Conservation (phyloP, 1,140 invertebrate species). For the Trichonephila clavata region DNA sequence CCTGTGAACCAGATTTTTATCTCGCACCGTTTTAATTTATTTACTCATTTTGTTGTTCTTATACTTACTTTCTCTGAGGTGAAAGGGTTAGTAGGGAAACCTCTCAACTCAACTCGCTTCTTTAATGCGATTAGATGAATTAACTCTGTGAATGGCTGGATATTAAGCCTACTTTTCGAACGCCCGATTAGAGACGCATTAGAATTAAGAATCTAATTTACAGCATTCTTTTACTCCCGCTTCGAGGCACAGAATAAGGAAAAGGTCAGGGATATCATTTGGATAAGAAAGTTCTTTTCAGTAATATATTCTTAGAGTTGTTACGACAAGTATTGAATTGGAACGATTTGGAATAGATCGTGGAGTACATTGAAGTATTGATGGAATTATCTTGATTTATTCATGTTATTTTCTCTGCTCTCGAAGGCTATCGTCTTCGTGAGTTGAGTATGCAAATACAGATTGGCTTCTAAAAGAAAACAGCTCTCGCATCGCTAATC, state of each 20-base stretch:
- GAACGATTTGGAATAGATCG: neutral
- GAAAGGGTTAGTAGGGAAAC: constrained; percentile 56
- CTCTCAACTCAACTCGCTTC: neutral
- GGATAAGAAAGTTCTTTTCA: constrained; percentile 16
- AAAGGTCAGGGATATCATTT: neutral
- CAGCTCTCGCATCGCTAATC: neutral
- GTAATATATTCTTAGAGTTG: neutral
- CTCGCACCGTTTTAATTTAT: neutral
- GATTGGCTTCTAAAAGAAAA: neutral
- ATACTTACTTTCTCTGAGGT: neutral
- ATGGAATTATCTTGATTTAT: neutral
- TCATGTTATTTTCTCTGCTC: neutral
- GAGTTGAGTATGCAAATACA: neutral
- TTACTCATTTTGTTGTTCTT: constrained; percentile 9
- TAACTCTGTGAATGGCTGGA: neutral
- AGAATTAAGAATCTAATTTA: constrained; percentile 20
- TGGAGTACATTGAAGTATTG: neutral
- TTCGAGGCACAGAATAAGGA: neutral
- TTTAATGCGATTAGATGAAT: constrained; percentile 21
- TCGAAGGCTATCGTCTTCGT: neutral
- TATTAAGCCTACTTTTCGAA: constrained; percentile 21
- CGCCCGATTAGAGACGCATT: neutral
- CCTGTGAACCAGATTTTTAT: constrained; percentile 32
- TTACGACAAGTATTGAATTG: neutral
- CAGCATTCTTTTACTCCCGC: neutral